Conservation (phyloP, 92 coral and sea anemone species). For the Micromussa lordhowensis region DNA sequence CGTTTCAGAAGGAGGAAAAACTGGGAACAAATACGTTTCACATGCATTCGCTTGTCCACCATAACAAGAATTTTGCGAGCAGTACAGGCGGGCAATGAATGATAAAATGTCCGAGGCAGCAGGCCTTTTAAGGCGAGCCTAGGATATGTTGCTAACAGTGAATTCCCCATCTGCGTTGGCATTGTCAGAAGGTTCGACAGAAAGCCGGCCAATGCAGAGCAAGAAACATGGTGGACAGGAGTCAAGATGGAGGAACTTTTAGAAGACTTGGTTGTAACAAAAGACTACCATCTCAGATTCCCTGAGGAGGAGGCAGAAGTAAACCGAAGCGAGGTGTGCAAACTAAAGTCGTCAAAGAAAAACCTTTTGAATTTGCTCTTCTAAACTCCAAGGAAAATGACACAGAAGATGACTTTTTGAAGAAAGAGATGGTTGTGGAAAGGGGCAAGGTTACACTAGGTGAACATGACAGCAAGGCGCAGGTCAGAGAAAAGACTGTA, state of each 20-base stretch:
- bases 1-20: not conserved
- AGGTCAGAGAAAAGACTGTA: not conserved
- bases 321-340: conserved; percentile 9
- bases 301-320: conserved; percentile 16
- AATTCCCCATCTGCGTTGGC: not conserved
- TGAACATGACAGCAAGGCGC: not conserved
- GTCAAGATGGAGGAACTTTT: conserved; percentile 24
- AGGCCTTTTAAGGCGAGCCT: conserved; percentile 9
- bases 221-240: conserved; percentile 25
- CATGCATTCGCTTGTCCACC: not conserved
- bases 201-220: too few species aligned
- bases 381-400: conserved; percentile 21
- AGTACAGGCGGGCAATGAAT: not conserved
- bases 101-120: not conserved
- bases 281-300: conserved; percentile 11
- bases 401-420: conserved; percentile 26
- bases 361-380: conserved; percentile 53
- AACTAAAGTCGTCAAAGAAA: conserved; percentile 10
- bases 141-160: conserved; percentile 27
- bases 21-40: not conserved
- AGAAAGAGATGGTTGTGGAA: conserved; percentile 26
- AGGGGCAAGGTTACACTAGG: conserved; percentile 3
- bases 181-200: too few species aligned
- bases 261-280: conserved; percentile 21
- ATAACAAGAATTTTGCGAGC: not conserved